Evolutionary conservation across 1,140 invertebrate species (phyloP).

Genomic region (Nebria ingens): DNA sequence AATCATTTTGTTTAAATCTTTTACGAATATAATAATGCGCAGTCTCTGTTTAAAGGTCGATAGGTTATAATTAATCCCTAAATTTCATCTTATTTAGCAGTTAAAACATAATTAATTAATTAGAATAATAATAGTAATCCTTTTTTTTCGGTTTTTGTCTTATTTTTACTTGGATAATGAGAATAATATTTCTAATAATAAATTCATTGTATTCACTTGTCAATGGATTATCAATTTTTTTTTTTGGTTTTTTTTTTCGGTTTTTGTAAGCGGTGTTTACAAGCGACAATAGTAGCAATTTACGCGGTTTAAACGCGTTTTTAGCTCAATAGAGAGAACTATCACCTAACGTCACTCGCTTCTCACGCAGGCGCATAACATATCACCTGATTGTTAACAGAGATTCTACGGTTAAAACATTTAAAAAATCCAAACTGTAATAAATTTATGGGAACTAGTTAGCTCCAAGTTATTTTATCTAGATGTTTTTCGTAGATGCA

Average conservation of each 20-base stretch:
- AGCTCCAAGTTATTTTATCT: no score
- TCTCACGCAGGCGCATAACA: no score
- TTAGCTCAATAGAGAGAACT: no score
- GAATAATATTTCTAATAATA: constrained; percentile 34
- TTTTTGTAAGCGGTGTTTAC: constrained; percentile 26
- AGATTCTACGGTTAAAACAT: no score
- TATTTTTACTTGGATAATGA: constrained; percentile 23
- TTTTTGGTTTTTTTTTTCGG: constrained; percentile 21
- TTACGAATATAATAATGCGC: constrained; percentile 16
- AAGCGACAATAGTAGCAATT: neutral
- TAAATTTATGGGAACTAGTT: no score
- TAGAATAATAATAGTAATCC: constrained; percentile 28
- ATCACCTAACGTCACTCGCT: no score
- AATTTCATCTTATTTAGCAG: constrained; percentile 34
- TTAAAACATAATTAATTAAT: no score
- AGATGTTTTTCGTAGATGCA: no score
- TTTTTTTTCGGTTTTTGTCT: no score
- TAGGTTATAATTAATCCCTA: constrained; percentile 30
- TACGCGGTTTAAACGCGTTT: no score
- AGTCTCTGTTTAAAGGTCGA: constrained; percentile 29
- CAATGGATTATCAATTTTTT: constrained; percentile 32
- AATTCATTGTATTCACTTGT: constrained; percentile 37
- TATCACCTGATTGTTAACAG: no score
- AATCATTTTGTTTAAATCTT: neutral
- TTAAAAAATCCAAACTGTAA: no score